Evolutionary conservation across 2,797 vertebrate species (phyloP), one percentile per base, ranked within the genome.

Genomic region (Acrossocheilus wenchowensis): DNA sequence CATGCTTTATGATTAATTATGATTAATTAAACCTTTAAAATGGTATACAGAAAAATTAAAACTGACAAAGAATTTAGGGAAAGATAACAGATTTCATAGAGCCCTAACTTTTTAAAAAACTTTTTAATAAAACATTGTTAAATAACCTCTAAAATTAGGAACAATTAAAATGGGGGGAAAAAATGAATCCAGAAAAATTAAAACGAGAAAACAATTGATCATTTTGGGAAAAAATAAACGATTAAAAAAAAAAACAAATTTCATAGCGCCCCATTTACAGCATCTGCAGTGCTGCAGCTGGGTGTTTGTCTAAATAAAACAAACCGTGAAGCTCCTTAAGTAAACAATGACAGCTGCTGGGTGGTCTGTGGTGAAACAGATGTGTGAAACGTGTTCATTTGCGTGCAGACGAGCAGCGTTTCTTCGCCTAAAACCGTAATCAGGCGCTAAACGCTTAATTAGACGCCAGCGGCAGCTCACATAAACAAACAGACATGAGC

Each of bases 271-370:
- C 6, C 26, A 19, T 74, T 52, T 26, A 26, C 36, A 1, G 21
- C 45, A 15, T 52, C n/a, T 66, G 12, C 43, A n/a, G 36, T 10
- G 43, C 43, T 45, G 43, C 62, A 1, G 60, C 41, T 3, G n/a
- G 15, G 39, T 62, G 77, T 78, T 15, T 68, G 41, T 17, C 64
- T 62, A 62, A 45, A 48, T 23, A 30, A 62, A 60, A 8, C 19
- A 79, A 64, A 64, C 5, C 0, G 1, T 5, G 34, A 62, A 15
- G 26, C 17, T 83, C 48, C 85, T 87, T 79, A 68, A 72, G 14
- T 64, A 45, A 79, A 85, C 83, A 71, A 30, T 62, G 41, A 78
- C 87, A 88, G 80, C 81, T 81, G 66, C 30, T 10, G 71, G 4
- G 52, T 5, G 54, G 39, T 64, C 43, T 48, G 72, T 64, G 45